Evolutionary conservation across 2,888 invertebrate species (phyloP).

Genomic region (Neria commutata): DNA sequence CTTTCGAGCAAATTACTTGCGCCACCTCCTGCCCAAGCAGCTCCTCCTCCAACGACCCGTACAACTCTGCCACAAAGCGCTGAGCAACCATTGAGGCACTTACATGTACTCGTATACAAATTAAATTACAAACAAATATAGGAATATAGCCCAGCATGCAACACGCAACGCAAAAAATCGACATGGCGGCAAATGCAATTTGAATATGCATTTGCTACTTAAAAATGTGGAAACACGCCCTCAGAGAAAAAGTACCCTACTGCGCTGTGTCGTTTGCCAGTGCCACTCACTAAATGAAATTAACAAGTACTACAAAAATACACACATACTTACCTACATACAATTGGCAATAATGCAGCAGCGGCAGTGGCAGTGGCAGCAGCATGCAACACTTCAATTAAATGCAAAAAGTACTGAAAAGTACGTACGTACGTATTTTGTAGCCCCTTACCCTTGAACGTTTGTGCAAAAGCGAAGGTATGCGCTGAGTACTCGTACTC

Average conservation of each 20-base stretch:
- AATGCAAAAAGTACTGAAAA: conserved; percentile 53
- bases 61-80: no score
- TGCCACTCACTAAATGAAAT: conserved; percentile 40
- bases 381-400: conserved; percentile 46
- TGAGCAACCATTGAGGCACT: conserved; percentile 15
- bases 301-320: conserved; percentile 53
- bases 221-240: conserved; percentile 27
- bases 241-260: conserved; percentile 22
- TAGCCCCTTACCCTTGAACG: conserved; percentile 2
- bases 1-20: neutral
- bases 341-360: conserved; percentile 23
- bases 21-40: no score
- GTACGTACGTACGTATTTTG: conserved; percentile 18
- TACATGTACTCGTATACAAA: conserved; percentile 15
- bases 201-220: neutral
- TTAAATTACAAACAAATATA: no score
- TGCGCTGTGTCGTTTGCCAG: neutral
- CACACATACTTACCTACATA: conserved; percentile 19
- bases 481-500: no score
- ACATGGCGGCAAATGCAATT: conserved; percentile 1
- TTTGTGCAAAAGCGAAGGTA: conserved; percentile 8
- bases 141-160: neutral
- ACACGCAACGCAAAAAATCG: neutral
- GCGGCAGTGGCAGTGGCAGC: no score
- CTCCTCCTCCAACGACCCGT: no score